These are phyloP conservation scores for Pterocles gutturalis DNA, from an alignment of 2,113 vertebrate genomes.

Conservation along the genomic window DNA sequence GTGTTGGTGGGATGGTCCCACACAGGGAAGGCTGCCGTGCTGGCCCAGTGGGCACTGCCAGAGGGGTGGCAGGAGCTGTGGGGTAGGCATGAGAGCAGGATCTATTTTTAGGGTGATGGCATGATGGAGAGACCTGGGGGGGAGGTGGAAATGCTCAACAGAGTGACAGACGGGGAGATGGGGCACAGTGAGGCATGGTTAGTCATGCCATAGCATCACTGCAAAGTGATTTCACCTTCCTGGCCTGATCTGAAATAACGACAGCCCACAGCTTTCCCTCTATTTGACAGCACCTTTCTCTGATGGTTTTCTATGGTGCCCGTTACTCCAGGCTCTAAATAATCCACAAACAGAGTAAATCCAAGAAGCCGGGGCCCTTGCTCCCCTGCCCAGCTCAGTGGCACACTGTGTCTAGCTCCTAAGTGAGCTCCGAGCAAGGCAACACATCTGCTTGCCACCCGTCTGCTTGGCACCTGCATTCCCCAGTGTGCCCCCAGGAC, in stretches of 20 bases:
- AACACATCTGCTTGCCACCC: background rate
- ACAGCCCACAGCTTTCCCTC: background rate
- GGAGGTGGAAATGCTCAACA: background rate
- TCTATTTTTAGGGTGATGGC: background rate
- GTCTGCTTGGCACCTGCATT: background rate
- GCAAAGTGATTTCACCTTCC: background rate
- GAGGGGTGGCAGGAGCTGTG: background rate
- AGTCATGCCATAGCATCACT: background rate
- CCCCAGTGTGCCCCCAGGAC: rapidly evolving
- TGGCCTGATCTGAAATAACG: background rate
- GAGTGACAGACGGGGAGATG: background rate
- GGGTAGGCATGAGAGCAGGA: no score
- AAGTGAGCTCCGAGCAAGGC: rapidly evolving
- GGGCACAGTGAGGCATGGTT: background rate
- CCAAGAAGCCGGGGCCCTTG: rapidly evolving
- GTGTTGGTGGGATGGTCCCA: background rate
- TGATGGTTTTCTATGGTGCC: background rate
- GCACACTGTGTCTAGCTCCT: background rate
- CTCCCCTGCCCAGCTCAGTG: background rate
- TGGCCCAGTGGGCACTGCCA: rapidly evolving
- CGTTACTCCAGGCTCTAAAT: background rate
- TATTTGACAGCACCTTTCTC: background rate
- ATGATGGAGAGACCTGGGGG: background rate
- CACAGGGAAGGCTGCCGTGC: background rate
- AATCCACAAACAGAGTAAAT: background rate